These are phyloP conservation scores for Macrotis lagotis DNA, from an alignment of 2,113 vertebrate species.

Conservation along the genomic window DNA sequence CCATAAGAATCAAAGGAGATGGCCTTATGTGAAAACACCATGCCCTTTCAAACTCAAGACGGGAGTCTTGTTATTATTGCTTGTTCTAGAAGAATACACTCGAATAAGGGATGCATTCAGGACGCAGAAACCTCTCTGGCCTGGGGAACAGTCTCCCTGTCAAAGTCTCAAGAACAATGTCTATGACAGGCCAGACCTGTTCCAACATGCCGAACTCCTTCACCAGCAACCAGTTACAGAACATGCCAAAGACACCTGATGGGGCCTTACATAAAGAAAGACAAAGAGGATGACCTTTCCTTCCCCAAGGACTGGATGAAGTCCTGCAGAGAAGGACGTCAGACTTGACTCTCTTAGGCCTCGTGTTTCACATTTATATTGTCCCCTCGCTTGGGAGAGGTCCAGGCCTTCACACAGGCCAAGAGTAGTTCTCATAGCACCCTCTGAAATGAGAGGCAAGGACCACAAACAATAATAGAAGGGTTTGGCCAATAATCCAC, in stretches of 20 bases:
- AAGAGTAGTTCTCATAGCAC: background rate
- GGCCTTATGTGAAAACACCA: background rate
- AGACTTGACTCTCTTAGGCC: background rate
- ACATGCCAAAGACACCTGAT: background rate
- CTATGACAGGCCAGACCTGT: background rate
- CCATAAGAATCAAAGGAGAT: background rate
- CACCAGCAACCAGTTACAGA: background rate
- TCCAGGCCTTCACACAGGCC: background rate
- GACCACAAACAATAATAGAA: conserved; percentile 27
- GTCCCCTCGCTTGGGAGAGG: background rate
- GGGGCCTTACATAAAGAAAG: background rate
- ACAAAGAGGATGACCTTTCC: background rate
- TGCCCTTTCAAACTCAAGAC: background rate
- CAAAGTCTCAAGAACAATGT: background rate
- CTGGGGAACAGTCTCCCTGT: conserved; percentile 24
- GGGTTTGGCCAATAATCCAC: background rate
- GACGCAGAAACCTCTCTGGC: background rate
- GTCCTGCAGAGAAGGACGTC: background rate
- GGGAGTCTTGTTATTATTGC: background rate
- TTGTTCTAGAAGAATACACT: background rate
- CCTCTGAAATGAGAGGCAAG: background rate
- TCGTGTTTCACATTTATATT: background rate
- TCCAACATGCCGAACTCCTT: background rate
- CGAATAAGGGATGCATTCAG: background rate
- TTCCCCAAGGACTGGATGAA: background rate